Evolutionary conservation across 1,140 invertebrate species (phyloP).

Genomic region (Ceratosolen fusciceps): DNA sequence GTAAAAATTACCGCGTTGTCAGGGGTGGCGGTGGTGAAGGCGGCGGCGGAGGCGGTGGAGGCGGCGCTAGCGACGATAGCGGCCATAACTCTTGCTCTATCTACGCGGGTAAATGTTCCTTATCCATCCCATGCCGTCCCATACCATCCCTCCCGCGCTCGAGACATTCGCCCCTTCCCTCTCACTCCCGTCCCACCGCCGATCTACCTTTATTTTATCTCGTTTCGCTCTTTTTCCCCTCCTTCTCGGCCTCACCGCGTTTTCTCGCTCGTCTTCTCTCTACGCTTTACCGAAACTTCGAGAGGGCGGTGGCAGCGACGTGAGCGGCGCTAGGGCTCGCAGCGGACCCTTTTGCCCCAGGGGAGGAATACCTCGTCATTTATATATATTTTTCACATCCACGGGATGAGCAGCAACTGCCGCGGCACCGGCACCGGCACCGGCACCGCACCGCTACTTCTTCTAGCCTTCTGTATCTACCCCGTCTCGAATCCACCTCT

Average conservation of each 20-base stretch:
- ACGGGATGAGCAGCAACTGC: not conserved
- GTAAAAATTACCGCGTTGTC: constrained; percentile 70
- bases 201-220: not conserved
- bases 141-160: too few species aligned
- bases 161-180: too few species aligned
- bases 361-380: constrained; percentile 66
- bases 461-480: too few species aligned
- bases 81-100: constrained; percentile 69
- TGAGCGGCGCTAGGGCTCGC: too few species aligned
- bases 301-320: too few species aligned
- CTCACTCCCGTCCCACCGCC: not conserved
- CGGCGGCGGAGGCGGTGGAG: constrained; percentile 59
- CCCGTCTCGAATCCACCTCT: too few species aligned
- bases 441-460: too few species aligned
- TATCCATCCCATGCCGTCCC: constrained; percentile 6
- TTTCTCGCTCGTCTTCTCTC: constrained; percentile 54
- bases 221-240: not conserved
- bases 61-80: constrained; percentile 50
- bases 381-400: constrained; percentile 64
- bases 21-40: constrained; percentile 52
- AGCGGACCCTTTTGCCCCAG: constrained; percentile 13
- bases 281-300: constrained; percentile 54
- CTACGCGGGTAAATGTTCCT: constrained; percentile 54
- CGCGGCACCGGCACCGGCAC: too few species aligned
- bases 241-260: not conserved